Conservation (phyloP, 2,113 vertebrate species). For the human (Homo sapiens) region GRCh38 chr4:83427501-83428000, state of each 20-base stretch:
- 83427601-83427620: slow-evolving; percentile 92
- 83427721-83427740: slow-evolving; percentile 79
- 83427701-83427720: slow-evolving; percentile 92
- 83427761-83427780: background rate
- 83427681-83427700: slow-evolving; percentile 91
- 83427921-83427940: background rate
- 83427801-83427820: background rate
- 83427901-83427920: background rate
- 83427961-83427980: background rate
- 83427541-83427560: background rate
- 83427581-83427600: slow-evolving; percentile 93
- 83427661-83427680: slow-evolving; percentile 92
- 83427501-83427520: background rate
- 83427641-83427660: slow-evolving; percentile 91
- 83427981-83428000: background rate
- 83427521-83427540: background rate
- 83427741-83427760: background rate
- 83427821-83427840: background rate
- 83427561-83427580: slow-evolving; percentile 95
- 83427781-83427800: background rate
- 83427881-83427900: background rate
- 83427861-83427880: background rate
- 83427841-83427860: background rate
- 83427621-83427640: slow-evolving; percentile 94
- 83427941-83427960: background rate